Base-by-base conservation (phyloP, 2,113 vertebrate species). In the Platycercus adscitus region DNA sequence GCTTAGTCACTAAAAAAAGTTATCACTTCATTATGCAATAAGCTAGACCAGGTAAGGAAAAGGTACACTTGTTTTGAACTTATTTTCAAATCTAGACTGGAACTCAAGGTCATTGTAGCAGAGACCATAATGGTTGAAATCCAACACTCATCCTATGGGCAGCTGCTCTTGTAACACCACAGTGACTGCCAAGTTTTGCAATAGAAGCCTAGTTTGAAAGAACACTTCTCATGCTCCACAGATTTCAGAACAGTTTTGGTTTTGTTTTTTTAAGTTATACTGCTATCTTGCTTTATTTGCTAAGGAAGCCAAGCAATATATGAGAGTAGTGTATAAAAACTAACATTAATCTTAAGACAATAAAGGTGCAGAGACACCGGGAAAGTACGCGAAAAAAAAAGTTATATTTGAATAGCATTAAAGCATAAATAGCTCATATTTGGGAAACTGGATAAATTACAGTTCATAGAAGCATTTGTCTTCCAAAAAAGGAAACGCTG, bases 361-460 rank as follows among this genome's bases (percentile, higher is more conserved):
- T 5, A 26, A 17, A 72, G 13, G 6, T 28, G 3, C 37, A 50
- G 15, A 72, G 4, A 44, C 3, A 15, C 0, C 13, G 9, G 0
- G 8, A 71, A 86, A 33, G 6, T 1, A 13, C 5, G 28, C 7
- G 1, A 29, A 55, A 49, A 29, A 11, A 37, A 0, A 2, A 58
- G 12, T 6, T 29, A 17, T 7, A 49, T 17, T 3, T 65, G 1
- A 82, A 35, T 1, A 35, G 14, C 25, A 60, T 37, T 50, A 52
- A 43, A 60, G 24, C 19, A 35, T 6, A 33, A 33, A 13, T 3
- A 52, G 6, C 8, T 20, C 10, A 1, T 19, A 55, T 64, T 26
- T 33, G 16, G 12, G 12, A 89, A 31, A 5, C 16, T 12, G 13
- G 11, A 55, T 39, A 56, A 49, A 28, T 14, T 81, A 41, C 43